Evolutionary conservation across 2,888 invertebrate species (phyloP), one percentile per base, ranked within the genome.

Genomic region (Pseudococcus viburni): DNA sequence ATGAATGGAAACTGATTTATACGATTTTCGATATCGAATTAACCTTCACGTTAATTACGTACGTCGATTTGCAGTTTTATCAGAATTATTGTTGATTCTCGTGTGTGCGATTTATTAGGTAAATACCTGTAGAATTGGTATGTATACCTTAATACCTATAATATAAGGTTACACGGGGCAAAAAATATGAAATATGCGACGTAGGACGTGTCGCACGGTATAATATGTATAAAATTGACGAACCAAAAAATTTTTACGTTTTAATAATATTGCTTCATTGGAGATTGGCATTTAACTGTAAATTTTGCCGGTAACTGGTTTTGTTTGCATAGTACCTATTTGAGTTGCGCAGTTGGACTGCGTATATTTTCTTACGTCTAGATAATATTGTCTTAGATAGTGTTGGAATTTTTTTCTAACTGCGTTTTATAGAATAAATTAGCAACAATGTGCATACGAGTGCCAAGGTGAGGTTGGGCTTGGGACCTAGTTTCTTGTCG

Each of bases 181-280:
- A 22, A 1, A 19, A 59, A 64, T 22, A 64, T 64, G 22, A 64
- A 64, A 64, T 64, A 64, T 64, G 64, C 64, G 22, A 64, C 64
- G 64, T 22, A 64, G 64, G 11, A 64, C 64, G 22, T 9, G 64
- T 64, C 64, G 64, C 22, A 64, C 9, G 64, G 64, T 64, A 64
- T 64, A 64, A 64, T 64, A 64, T 64, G 22, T n/a, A 55, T 64
- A 22, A 64, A 64, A 64, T 64, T 64, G 64, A 64, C 64, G 64
- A 22, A 64, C 64, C 19, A 64, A 64, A 19, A 59, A 59, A 42
- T 19, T 59, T 64, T 64, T 64, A 64, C 64, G 22, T 64, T 11
- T 22, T 22, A 55, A 64, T 64, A 64, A 64, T 22, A 64, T 64
- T 64, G 22, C 64, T 19, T 64, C 64, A 64, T 19, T 64, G 64